A percentile compares a stretch with the other conserved stretches of the same genome.
These are phyloP conservation scores for Pongo pygmaeus DNA, from an alignment of 2,113 vertebrate genomes.

Conservation along the genomic window DNA sequence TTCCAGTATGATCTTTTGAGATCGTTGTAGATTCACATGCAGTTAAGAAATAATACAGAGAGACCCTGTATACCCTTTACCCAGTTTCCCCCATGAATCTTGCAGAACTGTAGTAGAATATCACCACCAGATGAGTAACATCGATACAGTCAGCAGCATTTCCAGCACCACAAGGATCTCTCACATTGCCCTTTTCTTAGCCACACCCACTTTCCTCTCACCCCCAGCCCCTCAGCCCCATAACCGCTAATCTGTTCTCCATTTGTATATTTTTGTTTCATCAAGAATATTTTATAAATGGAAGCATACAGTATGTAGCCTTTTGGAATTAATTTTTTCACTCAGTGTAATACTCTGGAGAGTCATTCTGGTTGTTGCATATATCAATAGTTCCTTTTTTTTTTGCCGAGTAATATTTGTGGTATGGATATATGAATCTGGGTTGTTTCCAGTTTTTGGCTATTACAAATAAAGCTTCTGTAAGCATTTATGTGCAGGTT, in stretches of 20 bases:
- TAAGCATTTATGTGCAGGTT: not conserved
- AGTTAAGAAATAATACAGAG: not conserved
- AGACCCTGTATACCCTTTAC: not conserved
- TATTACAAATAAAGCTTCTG: not conserved
- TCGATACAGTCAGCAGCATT: not conserved
- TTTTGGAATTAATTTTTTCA: not conserved
- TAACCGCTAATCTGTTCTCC: not conserved
- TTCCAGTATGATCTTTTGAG: not conserved
- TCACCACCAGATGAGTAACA: not conserved
- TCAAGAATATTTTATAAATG: not conserved
- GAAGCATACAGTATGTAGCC: not conserved
- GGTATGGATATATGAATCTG: not conserved
- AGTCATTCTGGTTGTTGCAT: not conserved
- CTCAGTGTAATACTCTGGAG: not conserved
- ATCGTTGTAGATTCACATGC: not conserved
- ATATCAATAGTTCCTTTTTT: not conserved
- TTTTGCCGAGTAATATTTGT: not conserved
- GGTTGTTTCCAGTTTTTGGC: not conserved
- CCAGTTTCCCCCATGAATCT: not conserved
- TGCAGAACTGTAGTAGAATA: not conserved
- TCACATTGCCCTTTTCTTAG: not conserved
- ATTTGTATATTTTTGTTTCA: conserved; percentile 1
- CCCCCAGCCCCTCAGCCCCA: too few relatives aligned
- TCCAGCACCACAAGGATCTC: not conserved
- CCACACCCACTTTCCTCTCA: not conserved